Conservation (phyloP, 2,888 invertebrate genomes). For the Nomada flava region DNA sequence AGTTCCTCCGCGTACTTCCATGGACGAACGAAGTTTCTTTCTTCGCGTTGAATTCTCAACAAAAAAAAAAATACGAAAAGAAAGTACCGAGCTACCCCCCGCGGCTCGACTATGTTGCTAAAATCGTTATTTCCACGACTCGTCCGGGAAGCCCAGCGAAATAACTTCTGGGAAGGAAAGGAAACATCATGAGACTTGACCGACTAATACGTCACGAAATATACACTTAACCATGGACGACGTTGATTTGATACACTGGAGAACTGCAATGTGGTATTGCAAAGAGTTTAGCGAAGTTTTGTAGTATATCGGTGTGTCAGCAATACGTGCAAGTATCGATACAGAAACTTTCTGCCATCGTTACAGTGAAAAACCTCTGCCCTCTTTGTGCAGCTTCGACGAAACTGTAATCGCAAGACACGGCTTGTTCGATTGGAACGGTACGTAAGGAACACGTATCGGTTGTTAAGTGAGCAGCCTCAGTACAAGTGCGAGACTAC, state of each 20-base stretch:
- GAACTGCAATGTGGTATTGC: slow-evolving; percentile 1
- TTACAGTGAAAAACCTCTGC: slow-evolving; percentile 27
- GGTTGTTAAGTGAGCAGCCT: slow-evolving; percentile 5
- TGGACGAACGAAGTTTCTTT: slow-evolving; percentile 50
- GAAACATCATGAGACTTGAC: slow-evolving; percentile 62
- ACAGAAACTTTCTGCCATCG: slow-evolving; percentile 33
- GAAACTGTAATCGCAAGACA: slow-evolving; percentile 32
- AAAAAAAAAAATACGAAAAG: slow-evolving; percentile 37
- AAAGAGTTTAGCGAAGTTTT: not conserved
- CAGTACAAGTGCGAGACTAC: not conserved
- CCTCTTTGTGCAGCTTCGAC: slow-evolving; percentile 9
- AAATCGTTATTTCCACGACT: not conserved
- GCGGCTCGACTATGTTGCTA: slow-evolving; percentile 19
- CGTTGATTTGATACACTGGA: not conserved
- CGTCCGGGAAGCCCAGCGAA: not conserved
- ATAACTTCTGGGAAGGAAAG: slow-evolving; percentile 50
- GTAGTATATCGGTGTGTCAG: not conserved
- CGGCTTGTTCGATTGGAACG: slow-evolving; percentile 36
- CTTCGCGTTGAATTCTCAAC: slow-evolving; percentile 43
- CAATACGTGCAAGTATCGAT: slow-evolving; percentile 24
- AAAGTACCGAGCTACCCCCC: slow-evolving; percentile 32
- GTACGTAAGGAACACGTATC: slow-evolving; percentile 27
- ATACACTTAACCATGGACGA: slow-evolving; percentile 67
- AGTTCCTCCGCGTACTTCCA: slow-evolving; percentile 47
- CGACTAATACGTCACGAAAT: slow-evolving; percentile 74